These are phyloP conservation scores for Columba guinea DNA, from an alignment of 2,797 vertebrate species.

Conservation along the genomic window DNA sequence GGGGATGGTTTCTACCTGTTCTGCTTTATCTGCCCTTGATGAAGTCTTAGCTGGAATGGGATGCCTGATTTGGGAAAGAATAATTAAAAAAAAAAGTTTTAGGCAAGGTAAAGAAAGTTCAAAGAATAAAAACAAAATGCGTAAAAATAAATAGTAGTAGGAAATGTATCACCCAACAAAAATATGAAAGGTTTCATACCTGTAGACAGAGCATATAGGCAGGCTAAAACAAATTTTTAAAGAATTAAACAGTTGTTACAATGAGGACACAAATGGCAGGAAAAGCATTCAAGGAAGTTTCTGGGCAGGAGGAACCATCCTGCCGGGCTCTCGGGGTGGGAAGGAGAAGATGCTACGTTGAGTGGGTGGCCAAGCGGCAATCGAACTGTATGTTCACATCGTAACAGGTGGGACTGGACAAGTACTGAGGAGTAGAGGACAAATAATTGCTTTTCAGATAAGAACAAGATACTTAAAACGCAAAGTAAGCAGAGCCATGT, in stretches of 20 bases:
- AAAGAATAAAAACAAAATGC: background rate
- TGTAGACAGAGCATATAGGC: background rate
- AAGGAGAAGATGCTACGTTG: accelerated
- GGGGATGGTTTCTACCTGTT: background rate
- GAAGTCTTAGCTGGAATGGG: background rate
- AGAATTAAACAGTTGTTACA: background rate
- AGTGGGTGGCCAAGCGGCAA: accelerated
- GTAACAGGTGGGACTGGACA: accelerated
- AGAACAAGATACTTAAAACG: background rate
- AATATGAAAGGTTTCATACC: background rate
- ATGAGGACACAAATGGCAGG: background rate
- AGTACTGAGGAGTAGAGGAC: background rate
- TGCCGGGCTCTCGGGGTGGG: background rate
- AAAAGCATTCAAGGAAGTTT: background rate
- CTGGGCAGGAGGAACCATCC: background rate
- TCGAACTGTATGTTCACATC: accelerated
- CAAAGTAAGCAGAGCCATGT: background rate
- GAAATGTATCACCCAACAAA: background rate
- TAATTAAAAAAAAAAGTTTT: background rate
- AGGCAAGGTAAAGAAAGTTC: background rate
- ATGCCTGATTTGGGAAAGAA: background rate
- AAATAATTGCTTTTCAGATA: background rate
- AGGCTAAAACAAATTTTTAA: background rate
- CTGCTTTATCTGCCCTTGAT: background rate
- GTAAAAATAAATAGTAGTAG: background rate